These are phyloP conservation scores for Halocynthia roretzi DNA, from an alignment of 23 tunicate species.

Conservation along the genomic window DNA sequence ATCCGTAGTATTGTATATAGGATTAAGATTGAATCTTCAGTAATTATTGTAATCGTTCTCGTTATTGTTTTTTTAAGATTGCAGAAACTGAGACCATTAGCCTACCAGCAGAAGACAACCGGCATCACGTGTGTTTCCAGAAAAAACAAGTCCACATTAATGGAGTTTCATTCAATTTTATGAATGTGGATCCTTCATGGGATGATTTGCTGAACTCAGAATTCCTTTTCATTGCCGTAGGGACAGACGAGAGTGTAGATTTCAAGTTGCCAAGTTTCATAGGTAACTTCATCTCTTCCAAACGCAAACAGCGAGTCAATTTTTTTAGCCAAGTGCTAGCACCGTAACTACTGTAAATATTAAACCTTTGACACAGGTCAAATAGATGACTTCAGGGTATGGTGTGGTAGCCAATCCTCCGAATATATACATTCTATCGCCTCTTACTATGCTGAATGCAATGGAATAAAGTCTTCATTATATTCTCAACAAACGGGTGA, in stretches of 20 bases:
- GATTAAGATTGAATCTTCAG: too few species aligned
- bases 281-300: background rate
- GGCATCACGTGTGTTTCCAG: background rate
- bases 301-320: too few species aligned
- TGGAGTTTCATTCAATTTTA: background rate
- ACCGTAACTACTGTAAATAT: too few species aligned
- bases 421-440: background rate
- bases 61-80: background rate
- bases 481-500: background rate
- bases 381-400: background rate
- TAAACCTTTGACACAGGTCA: background rate
- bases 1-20: too few species aligned
- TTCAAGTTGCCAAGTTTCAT: background rate
- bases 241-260: background rate
- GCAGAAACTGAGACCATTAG: background rate
- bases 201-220: background rate
- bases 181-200: background rate
- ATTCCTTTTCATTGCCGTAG: background rate
- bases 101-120: background rate
- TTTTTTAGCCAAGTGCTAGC: background rate
- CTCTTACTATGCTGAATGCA: background rate
- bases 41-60: too few species aligned
- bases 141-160: background rate
- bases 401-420: background rate
- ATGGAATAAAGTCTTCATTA: background rate